A percentile compares a stretch with the other conserved stretches of the same genome.
Conservation (phyloP, 2,113 vertebrate species). For the Dolichotis patagonum region DNA sequence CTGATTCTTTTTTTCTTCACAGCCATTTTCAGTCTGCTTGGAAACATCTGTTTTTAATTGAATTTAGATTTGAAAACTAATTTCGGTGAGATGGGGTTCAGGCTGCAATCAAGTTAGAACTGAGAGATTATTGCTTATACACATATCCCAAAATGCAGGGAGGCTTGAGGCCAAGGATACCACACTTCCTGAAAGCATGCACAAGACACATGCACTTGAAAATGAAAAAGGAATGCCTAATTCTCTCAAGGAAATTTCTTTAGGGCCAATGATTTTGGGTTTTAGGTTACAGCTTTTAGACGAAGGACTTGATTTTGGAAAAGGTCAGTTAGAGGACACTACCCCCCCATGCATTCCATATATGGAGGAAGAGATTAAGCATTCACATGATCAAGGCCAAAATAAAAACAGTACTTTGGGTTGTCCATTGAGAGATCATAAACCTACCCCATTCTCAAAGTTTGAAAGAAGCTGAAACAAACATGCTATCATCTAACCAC, state of each 20-base stretch:
- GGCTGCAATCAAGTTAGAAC: constrained; percentile 83
- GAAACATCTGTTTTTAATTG: constrained; percentile 87
- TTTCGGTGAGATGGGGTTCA: constrained; percentile 85
- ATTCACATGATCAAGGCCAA: constrained; percentile 18
- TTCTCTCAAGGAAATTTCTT: constrained; percentile 66
- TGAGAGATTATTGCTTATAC: constrained; percentile 84
- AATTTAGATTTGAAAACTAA: constrained; percentile 82
- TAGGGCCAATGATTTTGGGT: constrained; percentile 76
- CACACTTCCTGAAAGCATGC: constrained; percentile 63
- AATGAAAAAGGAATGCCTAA: constrained; percentile 62
- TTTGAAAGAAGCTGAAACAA: constrained; percentile 54
- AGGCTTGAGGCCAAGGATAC: constrained; percentile 65
- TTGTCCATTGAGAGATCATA: constrained; percentile 46
- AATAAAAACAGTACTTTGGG: constrained; percentile 57
- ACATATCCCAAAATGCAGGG: constrained; percentile 59
- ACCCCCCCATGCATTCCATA: background rate
- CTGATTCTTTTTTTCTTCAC: constrained; percentile 60
- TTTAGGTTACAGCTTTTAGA: constrained; percentile 76
- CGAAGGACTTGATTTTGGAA: constrained; percentile 53
- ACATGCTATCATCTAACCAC: background rate
- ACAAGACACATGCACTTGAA: constrained; percentile 65
- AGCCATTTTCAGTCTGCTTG: constrained; percentile 79
- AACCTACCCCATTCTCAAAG: background rate
- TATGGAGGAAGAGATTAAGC: constrained; percentile 48
- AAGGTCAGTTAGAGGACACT: constrained; percentile 63